Percentiles rank a stretch among this genome's conserved stretches.
Conservation (phyloP, 2,797 vertebrate genomes). For the Mormyrops attenuatus region DNA sequence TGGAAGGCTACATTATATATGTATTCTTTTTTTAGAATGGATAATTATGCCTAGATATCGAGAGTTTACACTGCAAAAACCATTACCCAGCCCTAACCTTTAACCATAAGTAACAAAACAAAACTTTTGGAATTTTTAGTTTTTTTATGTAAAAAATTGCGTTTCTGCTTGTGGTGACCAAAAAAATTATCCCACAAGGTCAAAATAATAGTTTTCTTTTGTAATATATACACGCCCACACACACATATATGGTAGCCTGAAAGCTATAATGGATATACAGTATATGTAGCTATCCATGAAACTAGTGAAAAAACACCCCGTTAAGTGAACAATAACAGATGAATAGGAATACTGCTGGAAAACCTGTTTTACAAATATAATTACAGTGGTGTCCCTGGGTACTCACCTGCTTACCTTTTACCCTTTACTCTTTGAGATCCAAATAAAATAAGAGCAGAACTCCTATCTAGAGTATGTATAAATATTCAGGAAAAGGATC, state of each 20-base stretch:
- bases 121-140: not conserved
- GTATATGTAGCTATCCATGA: not conserved
- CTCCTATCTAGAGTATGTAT: not conserved
- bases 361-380: not conserved
- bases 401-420: not conserved
- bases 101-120: not conserved
- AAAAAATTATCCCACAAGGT: not conserved
- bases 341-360: not conserved
- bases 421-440: not conserved
- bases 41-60: not conserved
- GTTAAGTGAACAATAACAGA: not conserved
- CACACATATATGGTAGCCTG: not conserved
- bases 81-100: not conserved
- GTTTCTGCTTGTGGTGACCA: not conserved
- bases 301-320: not conserved
- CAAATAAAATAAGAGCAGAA: not conserved
- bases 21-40: not conserved
- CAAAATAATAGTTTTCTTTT: not conserved
- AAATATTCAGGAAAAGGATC: conserved; percentile 7
- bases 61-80: not conserved
- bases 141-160: not conserved
- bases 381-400: not conserved
- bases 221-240: not conserved
- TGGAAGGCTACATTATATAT: not conserved
- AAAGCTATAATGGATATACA: not conserved